A percentile compares a stretch with the other conserved stretches of the same genome.
Evolutionary conservation across 2,113 vertebrate species (phyloP).

Genomic region (Scartelaos histophorus): DNA sequence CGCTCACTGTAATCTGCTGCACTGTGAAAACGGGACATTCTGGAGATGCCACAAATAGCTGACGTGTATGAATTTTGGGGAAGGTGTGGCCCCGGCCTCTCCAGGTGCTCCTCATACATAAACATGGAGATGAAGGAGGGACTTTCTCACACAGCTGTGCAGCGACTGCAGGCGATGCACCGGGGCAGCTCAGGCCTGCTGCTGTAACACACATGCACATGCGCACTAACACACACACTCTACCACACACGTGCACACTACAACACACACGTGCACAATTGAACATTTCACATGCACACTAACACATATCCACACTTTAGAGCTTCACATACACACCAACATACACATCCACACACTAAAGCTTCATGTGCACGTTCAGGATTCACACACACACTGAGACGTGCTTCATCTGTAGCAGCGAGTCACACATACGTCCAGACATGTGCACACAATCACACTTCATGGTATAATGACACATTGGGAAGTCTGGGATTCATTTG

Average conservation of each 20-base stretch:
- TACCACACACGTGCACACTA: neutral
- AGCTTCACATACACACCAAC: neutral
- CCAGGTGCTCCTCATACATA: constrained; percentile 79
- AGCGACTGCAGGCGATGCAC: constrained; percentile 69
- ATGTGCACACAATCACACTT: constrained; percentile 27
- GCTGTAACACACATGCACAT: constrained; percentile 43
- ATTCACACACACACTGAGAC: neutral
- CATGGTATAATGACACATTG: constrained; percentile 6
- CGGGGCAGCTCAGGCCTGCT: constrained; percentile 79
- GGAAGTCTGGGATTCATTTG: neutral
- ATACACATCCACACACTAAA: neutral
- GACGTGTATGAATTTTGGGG: constrained; percentile 71
- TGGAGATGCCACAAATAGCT: constrained; percentile 72
- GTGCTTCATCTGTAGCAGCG: constrained; percentile 34
- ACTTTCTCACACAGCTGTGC: constrained; percentile 80
- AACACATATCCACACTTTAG: neutral
- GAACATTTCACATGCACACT: no score
- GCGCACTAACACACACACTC: neutral
- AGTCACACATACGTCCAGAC: constrained; percentile 37
- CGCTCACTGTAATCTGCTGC: constrained; percentile 61
- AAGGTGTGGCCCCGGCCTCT: constrained; percentile 78
- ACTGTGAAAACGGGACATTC: constrained; percentile 62
- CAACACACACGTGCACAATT: neutral
- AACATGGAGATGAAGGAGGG: constrained; percentile 65
- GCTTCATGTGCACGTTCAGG: neutral